A percentile compares a stretch with the other conserved stretches of the same genome.
Conservation (phyloP, 2,888 invertebrate genomes). For the Drosophila paracracens region DNA sequence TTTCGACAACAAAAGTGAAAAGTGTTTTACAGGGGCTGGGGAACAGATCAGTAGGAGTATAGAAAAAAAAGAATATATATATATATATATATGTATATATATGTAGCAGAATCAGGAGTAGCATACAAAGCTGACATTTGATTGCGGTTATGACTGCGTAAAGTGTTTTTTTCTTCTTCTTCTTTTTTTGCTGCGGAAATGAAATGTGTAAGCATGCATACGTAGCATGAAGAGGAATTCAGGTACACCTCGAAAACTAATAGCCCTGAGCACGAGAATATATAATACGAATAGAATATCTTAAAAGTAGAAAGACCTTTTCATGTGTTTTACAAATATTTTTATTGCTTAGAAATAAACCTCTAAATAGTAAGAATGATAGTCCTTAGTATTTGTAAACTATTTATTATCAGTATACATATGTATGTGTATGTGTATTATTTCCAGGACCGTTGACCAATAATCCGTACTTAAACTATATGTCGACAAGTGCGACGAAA, state of each 20-base stretch:
- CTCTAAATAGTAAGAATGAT: not conserved
- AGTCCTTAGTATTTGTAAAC: not conserved
- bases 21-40: conserved; percentile 36
- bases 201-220: conserved; percentile 20
- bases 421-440: too few relatives aligned
- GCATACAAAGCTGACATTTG: conserved; percentile 22
- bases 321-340: not conserved
- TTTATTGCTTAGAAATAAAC: not conserved
- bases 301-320: not conserved
- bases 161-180: conserved; percentile 2
- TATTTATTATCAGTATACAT: too few relatives aligned
- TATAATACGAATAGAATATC: not conserved
- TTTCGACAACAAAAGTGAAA: conserved; percentile 72
- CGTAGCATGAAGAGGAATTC: conserved; percentile 9
- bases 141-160: conserved; percentile 17
- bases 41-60: not conserved
- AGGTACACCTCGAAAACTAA: not conserved
- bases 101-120: not conserved
- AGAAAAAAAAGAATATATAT: not conserved
- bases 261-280: not conserved
- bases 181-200: not conserved
- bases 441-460: too few relatives aligned
- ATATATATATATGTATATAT: too few relatives aligned
- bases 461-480: too few relatives aligned
- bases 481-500: too few relatives aligned